Base-by-base conservation (phyloP, 2,113 vertebrate species). In the Turdus rufiventris region DNA sequence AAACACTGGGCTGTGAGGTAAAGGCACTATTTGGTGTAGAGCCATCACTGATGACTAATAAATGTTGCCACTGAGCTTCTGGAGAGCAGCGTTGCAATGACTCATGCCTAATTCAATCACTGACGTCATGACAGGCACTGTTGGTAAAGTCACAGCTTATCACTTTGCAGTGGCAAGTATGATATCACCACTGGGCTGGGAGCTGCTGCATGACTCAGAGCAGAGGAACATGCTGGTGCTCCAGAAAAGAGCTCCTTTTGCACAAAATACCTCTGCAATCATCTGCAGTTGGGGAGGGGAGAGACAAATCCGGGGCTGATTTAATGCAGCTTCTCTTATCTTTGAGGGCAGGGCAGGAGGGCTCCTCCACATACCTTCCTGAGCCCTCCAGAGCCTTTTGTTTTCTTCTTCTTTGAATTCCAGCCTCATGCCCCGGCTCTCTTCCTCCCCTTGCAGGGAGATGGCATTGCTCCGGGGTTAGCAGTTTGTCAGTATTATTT, bases 81-180 rank as follows among this genome's bases (percentile, higher is more conserved):
- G 92, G 90, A 95, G 95, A 80, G 21, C 31, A 78, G 82, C 18
- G 25, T 42, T 79, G 2, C 75, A 50, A 48, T 95, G 96, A 97
- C 71, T 97, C 96, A 95, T 45, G 58, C 57, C 89, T 90, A 86
- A 97, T 96, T 85, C 66, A 71, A 88, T 91, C 82, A 94, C 86
- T 96, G 94, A 94, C 89, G 60, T 89, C 89, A 97, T 96, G 92
- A 84, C 91, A 88, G 77, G 86, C 89, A 38, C 61, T 84, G 94
- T 84, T 96, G 94, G 77, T 94, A 96, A 94, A 76, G 82, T 93
- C 92, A 85, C 89, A 88, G 94, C 87, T 96, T 81, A 95, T 97
- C 91, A 80, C 74, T 95, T 86, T 81, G 72, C 92, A 65, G 88
- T 77, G 85, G 86, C 76, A 65, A 93, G 88, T 85, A 82, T 95